These are phyloP conservation scores for Homalodisca vitripennis DNA, from an alignment of 1,140 invertebrate species.

Conservation along the genomic window DNA sequence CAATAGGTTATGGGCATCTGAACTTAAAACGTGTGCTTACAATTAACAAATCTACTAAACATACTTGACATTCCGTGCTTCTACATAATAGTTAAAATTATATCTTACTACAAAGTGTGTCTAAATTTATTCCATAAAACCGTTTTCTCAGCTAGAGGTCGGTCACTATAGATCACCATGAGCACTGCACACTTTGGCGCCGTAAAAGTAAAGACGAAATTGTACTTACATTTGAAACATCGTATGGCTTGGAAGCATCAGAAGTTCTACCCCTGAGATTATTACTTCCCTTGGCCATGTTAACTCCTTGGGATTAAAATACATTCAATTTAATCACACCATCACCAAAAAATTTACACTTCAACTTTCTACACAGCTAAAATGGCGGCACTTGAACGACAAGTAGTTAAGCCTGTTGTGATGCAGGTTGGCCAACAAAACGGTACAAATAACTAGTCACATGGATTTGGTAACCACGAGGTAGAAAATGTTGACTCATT, in stretches of 20 bases:
- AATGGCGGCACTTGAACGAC: slow-evolving; percentile 31
- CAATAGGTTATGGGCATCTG: no score
- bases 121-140: background rate
- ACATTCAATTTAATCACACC: slow-evolving; percentile 32
- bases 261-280: slow-evolving; percentile 30
- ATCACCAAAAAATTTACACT: slow-evolving; percentile 16
- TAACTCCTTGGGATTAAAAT: background rate
- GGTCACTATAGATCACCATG: slow-evolving; percentile 13
- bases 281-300: slow-evolving; percentile 32
- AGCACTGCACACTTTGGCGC: slow-evolving; percentile 32
- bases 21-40: no score
- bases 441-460: background rate
- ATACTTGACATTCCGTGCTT: no score
- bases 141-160: slow-evolving; percentile 28
- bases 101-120: background rate
- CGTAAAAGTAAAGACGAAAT: background rate
- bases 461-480: no score
- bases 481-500: background rate
- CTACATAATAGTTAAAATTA: no score
- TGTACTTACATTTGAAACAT: slow-evolving; percentile 38
- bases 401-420: background rate
- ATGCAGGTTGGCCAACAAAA: slow-evolving; percentile 16
- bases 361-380: slow-evolving; percentile 23
- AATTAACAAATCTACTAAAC: no score
- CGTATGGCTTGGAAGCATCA: slow-evolving; percentile 35